phyloP scores from a whole-genome alignment of 2,113 vertebrate species.

The Gopherus flavomarginatus region DNA sequence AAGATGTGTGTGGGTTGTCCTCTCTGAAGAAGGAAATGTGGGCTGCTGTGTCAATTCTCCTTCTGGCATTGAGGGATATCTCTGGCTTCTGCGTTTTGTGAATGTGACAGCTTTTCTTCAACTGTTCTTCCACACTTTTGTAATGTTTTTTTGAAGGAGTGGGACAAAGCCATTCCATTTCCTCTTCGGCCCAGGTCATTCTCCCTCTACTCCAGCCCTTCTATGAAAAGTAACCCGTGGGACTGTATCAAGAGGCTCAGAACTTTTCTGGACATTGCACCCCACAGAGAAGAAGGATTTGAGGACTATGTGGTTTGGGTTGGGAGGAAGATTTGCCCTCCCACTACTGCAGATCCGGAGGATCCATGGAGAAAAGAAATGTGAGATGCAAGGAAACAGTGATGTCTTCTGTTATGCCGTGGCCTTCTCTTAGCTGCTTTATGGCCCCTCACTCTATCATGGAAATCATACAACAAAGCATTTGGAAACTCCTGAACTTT shows the following conservation, averaged over 20 bases:
- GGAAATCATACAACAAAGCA: neutral
- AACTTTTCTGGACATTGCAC: neutral
- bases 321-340: neutral
- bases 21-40: neutral
- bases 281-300: neutral
- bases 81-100: neutral
- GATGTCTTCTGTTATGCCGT: neutral
- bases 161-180: neutral
- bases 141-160: rapidly evolving
- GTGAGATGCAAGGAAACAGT: neutral
- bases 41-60: rapidly evolving
- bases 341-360: neutral
- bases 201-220: neutral
- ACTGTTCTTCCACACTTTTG: conserved; percentile 24
- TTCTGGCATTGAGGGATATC: neutral
- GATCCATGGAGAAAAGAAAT: neutral
- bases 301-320: neutral
- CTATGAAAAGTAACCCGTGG: neutral
- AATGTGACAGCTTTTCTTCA: neutral
- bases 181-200: neutral
- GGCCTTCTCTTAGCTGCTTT: neutral
- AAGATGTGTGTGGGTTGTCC: neutral
- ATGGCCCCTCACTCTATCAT: neutral
- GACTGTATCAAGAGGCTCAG: neutral
- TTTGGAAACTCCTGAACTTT: neutral